Evolutionary conservation across 2,113 vertebrate genomes (phyloP), one percentile per base, ranked within the genome.

Genomic region (Limanda limanda): DNA sequence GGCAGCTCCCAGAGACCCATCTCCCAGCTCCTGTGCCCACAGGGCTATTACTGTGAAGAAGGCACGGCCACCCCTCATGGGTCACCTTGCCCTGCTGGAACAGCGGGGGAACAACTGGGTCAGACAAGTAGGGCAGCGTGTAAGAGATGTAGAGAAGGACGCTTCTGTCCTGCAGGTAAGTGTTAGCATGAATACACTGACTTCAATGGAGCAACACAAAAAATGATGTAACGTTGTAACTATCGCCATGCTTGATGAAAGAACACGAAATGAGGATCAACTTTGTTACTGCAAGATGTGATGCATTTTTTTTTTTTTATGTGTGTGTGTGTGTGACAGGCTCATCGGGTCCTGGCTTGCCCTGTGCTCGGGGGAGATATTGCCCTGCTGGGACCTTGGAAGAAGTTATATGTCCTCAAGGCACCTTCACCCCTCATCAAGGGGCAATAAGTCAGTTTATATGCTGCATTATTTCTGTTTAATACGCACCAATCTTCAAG

Each of bases 1-100:
- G 94, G 95, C 82, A 94, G 88, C 64, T 82, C 92, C 24, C 80
- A 75, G 68, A 91, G 89, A 68, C 95, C 95, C 15, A 85, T 87
- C 84, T 92, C 93, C 60, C 90, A 94, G 85, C 94, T 94, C 81
- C 75, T 95, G 68, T 96, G 95, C 75, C 94, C 93, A 77, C 91
- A 80, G 78, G 95, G 95, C 70, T 95, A 93, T 90, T 96, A 95
- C 85, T 96, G 95, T 84, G 94, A 95, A 71, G 94, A 94, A 87
- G 95, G 95, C 83, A 95, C 94, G 0, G 86, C 86, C 65, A 92
- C 87, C 68, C 93, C 91, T 59, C 91, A 95, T 24, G 94, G 94
- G 71, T 95, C 92, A 85, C 95, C 95, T 84, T 95, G 95, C 71
- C 95, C 95, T n/a, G 87, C 91, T 78, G 95, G 95, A 37, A 96